Conservation (phyloP, 2,888 invertebrate genomes). For the Caenorhabditis sp. region DNA sequence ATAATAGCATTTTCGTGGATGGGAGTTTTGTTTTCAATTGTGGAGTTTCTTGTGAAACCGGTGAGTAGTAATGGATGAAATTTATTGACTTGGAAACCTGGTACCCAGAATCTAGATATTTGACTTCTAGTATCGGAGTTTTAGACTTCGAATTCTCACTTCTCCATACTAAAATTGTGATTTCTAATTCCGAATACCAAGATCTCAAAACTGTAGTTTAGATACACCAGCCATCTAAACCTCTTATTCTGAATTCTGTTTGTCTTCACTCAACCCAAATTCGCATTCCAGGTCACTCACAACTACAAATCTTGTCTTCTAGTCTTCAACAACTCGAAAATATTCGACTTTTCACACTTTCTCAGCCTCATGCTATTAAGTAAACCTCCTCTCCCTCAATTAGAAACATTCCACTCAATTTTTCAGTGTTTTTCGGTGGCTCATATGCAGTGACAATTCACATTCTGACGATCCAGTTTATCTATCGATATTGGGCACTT, state of each 20-base stretch:
- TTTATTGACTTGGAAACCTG: too few relatives aligned
- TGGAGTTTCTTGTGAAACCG: slow-evolving; percentile 18
- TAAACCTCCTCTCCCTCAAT: too few relatives aligned
- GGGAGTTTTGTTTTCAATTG: slow-evolving; percentile 15
- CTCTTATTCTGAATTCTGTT: too few relatives aligned
- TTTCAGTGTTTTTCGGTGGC: slow-evolving; percentile 24
- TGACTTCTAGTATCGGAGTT: slow-evolving; percentile 2
- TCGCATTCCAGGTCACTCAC: slow-evolving; percentile 9
- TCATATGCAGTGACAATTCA: slow-evolving; percentile 22
- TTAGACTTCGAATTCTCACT: too few relatives aligned
- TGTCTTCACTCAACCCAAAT: too few relatives aligned
- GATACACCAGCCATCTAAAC: too few relatives aligned
- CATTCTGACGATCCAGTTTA: slow-evolving; percentile 15
- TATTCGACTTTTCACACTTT: not conserved
- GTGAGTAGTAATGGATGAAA: too few relatives aligned
- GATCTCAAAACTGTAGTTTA: too few relatives aligned
- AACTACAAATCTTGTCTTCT: slow-evolving; percentile 23
- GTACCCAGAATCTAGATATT: not conserved
- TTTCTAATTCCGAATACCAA: too few relatives aligned
- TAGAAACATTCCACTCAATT: too few relatives aligned
- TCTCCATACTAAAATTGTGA: too few relatives aligned
- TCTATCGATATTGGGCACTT: slow-evolving; percentile 27
- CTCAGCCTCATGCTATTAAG: not conserved
- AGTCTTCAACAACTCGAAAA: slow-evolving; percentile 3
- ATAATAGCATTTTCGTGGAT: slow-evolving; percentile 20